Base-by-base conservation (phyloP, 2,113 vertebrate genomes). In the Poecile atricapillus region DNA sequence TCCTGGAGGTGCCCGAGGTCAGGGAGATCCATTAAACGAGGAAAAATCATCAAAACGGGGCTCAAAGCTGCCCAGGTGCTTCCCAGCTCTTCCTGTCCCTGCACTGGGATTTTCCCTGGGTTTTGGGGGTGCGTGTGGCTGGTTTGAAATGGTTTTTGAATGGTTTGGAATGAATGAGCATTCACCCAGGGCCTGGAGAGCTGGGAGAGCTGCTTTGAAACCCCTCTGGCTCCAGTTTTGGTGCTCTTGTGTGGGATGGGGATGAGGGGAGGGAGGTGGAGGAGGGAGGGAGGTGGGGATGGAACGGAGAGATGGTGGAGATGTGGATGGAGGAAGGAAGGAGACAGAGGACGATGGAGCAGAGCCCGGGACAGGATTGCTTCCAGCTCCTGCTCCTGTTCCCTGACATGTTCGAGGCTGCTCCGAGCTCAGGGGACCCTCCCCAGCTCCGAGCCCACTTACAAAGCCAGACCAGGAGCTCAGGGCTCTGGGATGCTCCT, bases 391-490 rank as follows among this genome's bases (percentile, higher is more conserved):
- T 33, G 52, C 2, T 59, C 19, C 73, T 28, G 49, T 0, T 7
- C 39, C 31, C 43, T 44, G 43, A 16, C 41, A 3, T 1, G 0
- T 4, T 5, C 17, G 68, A 24, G 46, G 33, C 55, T 77, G n/a
- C 46, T 30, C 37, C 0, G 0, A 85, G 52, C 56, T 37, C 23
- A 4, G 15, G 70, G 30, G 35, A 37, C 27, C 1, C 2, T 46
- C 25, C 47, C 35, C 62, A 55, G 17, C 50, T 20, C 62, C 0
- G 0, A 79, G 20, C 55, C 19, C 65, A 17, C 18, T 50, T 15
- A 4, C 0, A 0, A 67, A 79, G 28, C 62, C 69, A 15, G 35
- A 13, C 1, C 20, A 4, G 22, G 28, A 31, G 1, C 58, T 33
- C 46, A 31, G 1, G 0, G 52, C 81, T 1, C 33, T 2, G 69